Percentiles rank a stretch among this genome's conserved stretches.
Conservation (phyloP, 2,888 invertebrate species). For the Cheiracanthium punctorium region DNA sequence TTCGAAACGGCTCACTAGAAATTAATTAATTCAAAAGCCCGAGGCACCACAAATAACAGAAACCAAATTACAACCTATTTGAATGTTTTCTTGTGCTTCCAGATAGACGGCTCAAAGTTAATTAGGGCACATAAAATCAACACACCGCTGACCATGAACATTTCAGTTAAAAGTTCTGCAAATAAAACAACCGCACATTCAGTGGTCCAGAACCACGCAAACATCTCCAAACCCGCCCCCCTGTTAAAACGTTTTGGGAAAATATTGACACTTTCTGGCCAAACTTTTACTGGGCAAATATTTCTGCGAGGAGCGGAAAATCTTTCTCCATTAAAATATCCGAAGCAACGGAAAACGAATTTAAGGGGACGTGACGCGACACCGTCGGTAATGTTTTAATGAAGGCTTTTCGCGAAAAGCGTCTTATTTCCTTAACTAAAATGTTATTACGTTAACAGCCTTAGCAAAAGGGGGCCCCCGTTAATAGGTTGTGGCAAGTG, state of each 20-base stretch:
- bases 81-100: too few relatives aligned
- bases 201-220: neutral
- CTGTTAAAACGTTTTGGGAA: neutral
- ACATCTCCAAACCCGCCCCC: neutral
- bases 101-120: too few relatives aligned
- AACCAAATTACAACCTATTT: too few relatives aligned
- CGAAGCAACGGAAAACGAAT: neutral
- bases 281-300: neutral
- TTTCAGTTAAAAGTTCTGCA: neutral
- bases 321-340: neutral
- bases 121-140: too few relatives aligned
- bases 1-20: too few relatives aligned
- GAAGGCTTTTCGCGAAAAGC: neutral
- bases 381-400: conserved; percentile 4
- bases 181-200: neutral
- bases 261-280: neutral
- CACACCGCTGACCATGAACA: neutral
- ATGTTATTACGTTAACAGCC: neutral
- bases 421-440: neutral
- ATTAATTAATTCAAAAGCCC: too few relatives aligned
- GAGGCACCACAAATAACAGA: too few relatives aligned
- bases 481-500: neutral
- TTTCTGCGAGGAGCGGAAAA: neutral
- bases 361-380: neutral
- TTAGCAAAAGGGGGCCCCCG: neutral